Conservation (phyloP, 2,888 invertebrate genomes). For the Gymnocheta viridis region DNA sequence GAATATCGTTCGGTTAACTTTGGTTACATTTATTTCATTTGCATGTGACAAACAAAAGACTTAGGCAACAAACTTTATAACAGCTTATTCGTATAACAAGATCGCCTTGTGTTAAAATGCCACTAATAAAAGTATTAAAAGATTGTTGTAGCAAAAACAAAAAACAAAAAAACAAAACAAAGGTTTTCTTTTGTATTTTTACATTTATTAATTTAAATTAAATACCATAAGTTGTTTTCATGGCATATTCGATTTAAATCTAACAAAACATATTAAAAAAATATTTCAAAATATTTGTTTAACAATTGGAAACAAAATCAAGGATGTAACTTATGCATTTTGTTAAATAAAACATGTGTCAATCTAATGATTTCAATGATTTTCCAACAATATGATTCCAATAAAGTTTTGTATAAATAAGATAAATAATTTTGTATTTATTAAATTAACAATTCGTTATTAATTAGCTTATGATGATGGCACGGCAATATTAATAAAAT, state of each 20-base stretch:
- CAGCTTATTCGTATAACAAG: not conserved
- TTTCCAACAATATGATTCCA: not conserved
- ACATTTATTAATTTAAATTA: not conserved
- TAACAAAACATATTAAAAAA: not conserved
- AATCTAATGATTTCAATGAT: not conserved
- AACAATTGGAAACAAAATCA: not conserved
- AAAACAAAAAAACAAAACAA: not conserved
- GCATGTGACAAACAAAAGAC: conserved; percentile 48
- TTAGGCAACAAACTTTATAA: conserved; percentile 51
- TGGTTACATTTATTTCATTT: not conserved
- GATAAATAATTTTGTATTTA: not conserved
- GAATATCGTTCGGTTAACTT: conserved; percentile 17
- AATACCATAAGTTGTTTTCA: not conserved
- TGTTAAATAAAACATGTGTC: not conserved
- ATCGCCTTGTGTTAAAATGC: not conserved
- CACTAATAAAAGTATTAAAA: not conserved
- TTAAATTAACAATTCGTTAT: not conserved
- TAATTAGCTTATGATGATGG: not conserved
- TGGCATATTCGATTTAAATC: not conserved
- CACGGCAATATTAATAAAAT: too few relatives aligned
- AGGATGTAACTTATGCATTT: not conserved
- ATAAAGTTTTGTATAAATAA: not conserved
- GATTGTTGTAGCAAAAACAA: not conserved
- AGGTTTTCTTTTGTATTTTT: not conserved
- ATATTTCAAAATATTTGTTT: not conserved